These are phyloP conservation scores for Drosophila merina DNA, from an alignment of 2,888 invertebrate genomes.

Conservation along the genomic window DNA sequence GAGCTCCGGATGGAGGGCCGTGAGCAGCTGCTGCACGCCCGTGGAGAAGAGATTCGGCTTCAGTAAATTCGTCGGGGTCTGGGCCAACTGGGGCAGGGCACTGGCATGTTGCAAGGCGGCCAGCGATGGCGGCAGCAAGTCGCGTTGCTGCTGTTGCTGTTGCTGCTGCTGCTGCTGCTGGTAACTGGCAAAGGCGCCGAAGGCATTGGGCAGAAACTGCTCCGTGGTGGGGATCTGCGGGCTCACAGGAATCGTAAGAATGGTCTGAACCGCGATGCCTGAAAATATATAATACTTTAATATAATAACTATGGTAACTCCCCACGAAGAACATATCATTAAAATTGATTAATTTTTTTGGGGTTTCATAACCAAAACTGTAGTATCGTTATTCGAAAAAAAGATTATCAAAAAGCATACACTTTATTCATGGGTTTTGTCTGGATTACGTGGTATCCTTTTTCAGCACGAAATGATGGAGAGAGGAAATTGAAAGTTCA, in stretches of 20 bases:
- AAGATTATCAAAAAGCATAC: not conserved
- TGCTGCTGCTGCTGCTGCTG: conserved; percentile 75
- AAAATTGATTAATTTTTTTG: too few relatives aligned
- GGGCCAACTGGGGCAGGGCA: conserved; percentile 79
- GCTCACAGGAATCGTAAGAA: conserved; percentile 96
- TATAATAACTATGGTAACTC: too few relatives aligned
- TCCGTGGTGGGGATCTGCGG: conserved; percentile 90
- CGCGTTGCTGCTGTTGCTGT: conserved; percentile 60
- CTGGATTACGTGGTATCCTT: conserved; percentile 12
- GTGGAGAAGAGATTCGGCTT: conserved; percentile 91
- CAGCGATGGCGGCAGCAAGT: conserved; percentile 83
- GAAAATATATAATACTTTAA: conserved; percentile 41
- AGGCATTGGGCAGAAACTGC: conserved; percentile 84
- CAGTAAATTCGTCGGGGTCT: conserved; percentile 88
- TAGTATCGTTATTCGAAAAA: too few relatives aligned
- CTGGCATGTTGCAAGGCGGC: conserved; percentile 82
- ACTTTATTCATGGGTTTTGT: conserved; percentile 13
- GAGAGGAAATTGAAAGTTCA: conserved; percentile 62
- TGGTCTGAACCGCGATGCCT: conserved; percentile 98
- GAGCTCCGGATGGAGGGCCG: conserved; percentile 90
- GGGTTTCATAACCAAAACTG: too few relatives aligned
- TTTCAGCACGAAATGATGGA: conserved; percentile 3
- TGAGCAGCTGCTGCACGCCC: conserved; percentile 90
- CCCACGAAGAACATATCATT: too few relatives aligned
- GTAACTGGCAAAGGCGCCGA: conserved; percentile 79